These are phyloP conservation scores for Meteorus cinctellus DNA, from an alignment of 2,888 invertebrate species.

Conservation along the genomic window DNA sequence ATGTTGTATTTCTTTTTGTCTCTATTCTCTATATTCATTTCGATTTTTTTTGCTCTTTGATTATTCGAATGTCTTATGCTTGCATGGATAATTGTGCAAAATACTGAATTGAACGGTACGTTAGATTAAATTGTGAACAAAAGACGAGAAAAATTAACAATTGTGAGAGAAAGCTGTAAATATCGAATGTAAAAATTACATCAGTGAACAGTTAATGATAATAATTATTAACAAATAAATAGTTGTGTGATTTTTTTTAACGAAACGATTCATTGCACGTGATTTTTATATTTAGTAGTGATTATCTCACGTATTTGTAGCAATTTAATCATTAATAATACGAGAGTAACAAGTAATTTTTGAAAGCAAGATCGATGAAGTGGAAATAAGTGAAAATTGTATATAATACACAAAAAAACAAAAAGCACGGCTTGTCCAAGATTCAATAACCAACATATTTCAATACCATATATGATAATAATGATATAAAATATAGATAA, in stretches of 20 bases:
- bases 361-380: constrained; percentile 35
- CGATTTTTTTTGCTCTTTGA: background rate
- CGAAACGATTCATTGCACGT: constrained; percentile 45
- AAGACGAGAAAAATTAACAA: background rate
- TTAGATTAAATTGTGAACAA: constrained; percentile 55
- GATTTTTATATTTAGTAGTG: constrained; percentile 51
- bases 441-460: constrained; percentile 53
- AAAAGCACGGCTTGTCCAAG: constrained; percentile 45
- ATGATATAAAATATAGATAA: constrained; percentile 17
- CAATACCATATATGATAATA: constrained; percentile 46
- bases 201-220: constrained; percentile 11
- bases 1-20: background rate
- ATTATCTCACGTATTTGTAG: constrained; percentile 43
- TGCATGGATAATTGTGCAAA: constrained; percentile 45
- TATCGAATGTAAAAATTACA: background rate
- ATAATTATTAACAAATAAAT: constrained; percentile 41
- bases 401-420: constrained; percentile 52
- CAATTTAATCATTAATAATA: constrained; percentile 39
- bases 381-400: constrained; percentile 39
- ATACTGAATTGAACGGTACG: constrained; percentile 59
- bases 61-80: background rate
- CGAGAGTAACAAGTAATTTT: constrained; percentile 39
- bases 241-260: constrained; percentile 7
- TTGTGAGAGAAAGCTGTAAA: background rate
- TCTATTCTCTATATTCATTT: background rate